These are phyloP conservation scores for Plotosus lineatus DNA, from an alignment of 2,113 vertebrate species.

Conservation along the genomic window DNA sequence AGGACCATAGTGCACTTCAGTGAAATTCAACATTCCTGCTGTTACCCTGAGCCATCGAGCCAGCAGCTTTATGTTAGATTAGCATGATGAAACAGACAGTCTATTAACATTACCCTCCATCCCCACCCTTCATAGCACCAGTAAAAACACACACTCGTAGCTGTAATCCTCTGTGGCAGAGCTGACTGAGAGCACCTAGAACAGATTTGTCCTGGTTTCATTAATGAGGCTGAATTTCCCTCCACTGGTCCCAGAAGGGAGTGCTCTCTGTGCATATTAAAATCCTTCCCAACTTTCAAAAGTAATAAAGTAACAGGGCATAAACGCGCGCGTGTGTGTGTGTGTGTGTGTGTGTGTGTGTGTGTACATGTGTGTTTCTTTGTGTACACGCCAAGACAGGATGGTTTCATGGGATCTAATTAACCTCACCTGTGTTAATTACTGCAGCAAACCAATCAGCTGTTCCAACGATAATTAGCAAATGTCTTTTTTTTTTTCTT, in stretches of 20 bases:
- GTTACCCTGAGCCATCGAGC: background rate
- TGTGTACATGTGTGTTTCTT: background rate
- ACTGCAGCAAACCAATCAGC: constrained; percentile 90
- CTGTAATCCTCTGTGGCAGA: constrained; percentile 27
- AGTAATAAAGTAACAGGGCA: constrained; percentile 57
- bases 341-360: constrained; percentile 41
- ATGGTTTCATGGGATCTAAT: constrained; percentile 88
- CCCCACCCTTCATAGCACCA: constrained; percentile 24
- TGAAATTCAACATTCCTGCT: background rate
- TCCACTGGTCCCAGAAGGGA: constrained; percentile 75
- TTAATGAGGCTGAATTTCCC: constrained; percentile 83
- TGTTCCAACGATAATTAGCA: constrained; percentile 86
- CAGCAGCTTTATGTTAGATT: background rate
- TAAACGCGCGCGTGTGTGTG: constrained; percentile 46
- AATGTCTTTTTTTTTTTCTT: constrained; percentile 55
- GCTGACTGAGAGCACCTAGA: constrained; percentile 52
- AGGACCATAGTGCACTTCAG: background rate
- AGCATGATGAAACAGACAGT: background rate
- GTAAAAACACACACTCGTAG: constrained; percentile 63
- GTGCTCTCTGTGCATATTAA: constrained; percentile 73
- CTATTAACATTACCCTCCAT: background rate
- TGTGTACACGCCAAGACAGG: constrained; percentile 44
- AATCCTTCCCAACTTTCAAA: constrained; percentile 73
- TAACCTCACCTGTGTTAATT: constrained; percentile 96
- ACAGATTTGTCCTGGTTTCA: constrained; percentile 67